Evolutionary conservation across 2,888 invertebrate genomes (phyloP).

Genomic region (Cryptosula pallasiana): DNA sequence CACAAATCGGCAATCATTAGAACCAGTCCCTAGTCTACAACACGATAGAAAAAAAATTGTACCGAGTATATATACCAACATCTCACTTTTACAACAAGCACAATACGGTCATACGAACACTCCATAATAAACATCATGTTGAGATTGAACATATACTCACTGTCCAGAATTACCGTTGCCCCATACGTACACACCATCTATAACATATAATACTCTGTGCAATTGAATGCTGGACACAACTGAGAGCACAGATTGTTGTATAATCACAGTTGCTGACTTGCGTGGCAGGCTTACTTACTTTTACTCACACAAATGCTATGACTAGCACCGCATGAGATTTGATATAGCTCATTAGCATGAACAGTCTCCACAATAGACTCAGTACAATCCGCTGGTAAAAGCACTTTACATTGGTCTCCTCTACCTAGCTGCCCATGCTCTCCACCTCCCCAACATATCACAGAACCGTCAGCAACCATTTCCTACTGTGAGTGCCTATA

Average conservation of each 20-base stretch:
- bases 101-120: not conserved
- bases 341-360: not conserved
- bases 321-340: not conserved
- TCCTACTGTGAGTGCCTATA: no score
- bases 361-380: not conserved
- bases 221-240: no score
- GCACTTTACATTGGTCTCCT: not conserved
- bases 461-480: constrained; percentile 3
- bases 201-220: not conserved
- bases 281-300: no score
- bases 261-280: not conserved
- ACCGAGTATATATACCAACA: no score
- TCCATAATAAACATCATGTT: not conserved
- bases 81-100: no score
- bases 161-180: not conserved
- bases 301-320: not conserved
- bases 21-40: not conserved
- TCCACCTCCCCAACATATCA: not conserved
- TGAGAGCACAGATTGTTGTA: not conserved
- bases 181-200: constrained; percentile 8
- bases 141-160: no score
- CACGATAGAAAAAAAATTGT: no score
- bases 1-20: not conserved
- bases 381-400: not conserved
- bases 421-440: not conserved